Percentiles rank a stretch among this genome's conserved stretches.
phyloP scores from a whole-genome alignment of 2,113 vertebrate genomes.

The Phyllostomus discolor region DNA sequence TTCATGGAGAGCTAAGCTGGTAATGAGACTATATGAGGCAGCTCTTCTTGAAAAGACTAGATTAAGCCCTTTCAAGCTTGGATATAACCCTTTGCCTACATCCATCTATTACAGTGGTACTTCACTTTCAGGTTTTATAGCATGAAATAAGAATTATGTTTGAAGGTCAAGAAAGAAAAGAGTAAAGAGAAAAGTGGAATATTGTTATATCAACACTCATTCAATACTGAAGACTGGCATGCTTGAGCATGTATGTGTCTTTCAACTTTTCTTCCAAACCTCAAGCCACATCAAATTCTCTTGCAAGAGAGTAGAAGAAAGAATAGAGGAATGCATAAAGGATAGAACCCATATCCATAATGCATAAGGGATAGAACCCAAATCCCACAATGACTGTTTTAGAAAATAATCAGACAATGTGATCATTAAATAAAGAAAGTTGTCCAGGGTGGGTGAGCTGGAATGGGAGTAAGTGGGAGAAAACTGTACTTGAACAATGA shows the following conservation, averaged over 20 bases:
- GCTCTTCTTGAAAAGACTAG: background rate
- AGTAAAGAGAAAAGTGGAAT: constrained; percentile 45
- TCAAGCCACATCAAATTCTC: background rate
- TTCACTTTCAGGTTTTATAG: constrained; percentile 68
- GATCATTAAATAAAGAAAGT: background rate
- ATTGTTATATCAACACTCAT: background rate
- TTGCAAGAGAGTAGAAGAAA: background rate
- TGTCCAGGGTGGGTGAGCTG: too few relatives aligned
- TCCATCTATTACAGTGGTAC: constrained; percentile 42
- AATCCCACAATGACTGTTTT: background rate
- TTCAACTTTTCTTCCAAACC: constrained; percentile 31
- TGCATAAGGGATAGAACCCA: background rate
- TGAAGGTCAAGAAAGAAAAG: constrained; percentile 42
- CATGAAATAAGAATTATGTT: constrained; percentile 59
- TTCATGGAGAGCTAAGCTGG: background rate
- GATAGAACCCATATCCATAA: background rate
- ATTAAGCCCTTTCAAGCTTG: constrained; percentile 43
- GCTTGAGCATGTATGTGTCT: constrained; percentile 13
- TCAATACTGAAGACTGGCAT: background rate
- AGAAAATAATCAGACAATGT: background rate
- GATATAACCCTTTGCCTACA: constrained; percentile 24
- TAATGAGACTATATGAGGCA: background rate
- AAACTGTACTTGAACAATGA: too few relatives aligned
- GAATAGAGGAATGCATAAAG: background rate
- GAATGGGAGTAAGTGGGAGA: too few relatives aligned